These are phyloP conservation scores for Anser cygnoides DNA, from an alignment of 2,113 vertebrate genomes.

Conservation along the genomic window DNA sequence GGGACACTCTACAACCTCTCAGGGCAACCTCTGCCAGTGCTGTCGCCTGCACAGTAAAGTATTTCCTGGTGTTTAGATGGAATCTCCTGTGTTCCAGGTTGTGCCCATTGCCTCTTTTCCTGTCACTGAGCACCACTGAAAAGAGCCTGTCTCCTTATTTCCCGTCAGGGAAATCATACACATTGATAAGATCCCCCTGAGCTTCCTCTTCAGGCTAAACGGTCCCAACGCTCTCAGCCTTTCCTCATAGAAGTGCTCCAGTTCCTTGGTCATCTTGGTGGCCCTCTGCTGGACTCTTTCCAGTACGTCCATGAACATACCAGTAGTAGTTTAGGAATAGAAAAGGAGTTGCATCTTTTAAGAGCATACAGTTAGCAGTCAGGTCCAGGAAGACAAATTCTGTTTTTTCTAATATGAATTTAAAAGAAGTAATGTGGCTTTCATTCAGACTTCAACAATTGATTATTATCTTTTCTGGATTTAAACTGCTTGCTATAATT, in stretches of 20 bases:
- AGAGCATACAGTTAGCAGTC: not conserved
- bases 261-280: not conserved
- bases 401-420: not conserved
- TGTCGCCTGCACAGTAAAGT: not conserved
- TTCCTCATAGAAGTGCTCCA: not conserved
- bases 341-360: not conserved
- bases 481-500: constrained; percentile 45
- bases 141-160: not conserved
- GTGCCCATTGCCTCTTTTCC: not conserved
- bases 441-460: constrained; percentile 4
- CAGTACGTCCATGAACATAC: not conserved
- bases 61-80: not conserved
- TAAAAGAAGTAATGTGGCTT: not conserved
- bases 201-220: not conserved
- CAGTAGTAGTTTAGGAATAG: not conserved
- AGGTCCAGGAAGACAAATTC: not conserved
- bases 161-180: not conserved
- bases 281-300: not conserved
- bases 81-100: not conserved
- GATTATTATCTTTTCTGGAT: constrained; percentile 30
- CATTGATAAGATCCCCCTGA: not conserved
- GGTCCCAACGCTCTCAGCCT: not conserved
- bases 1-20: not conserved
- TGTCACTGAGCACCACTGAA: not conserved
- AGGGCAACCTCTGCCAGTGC: not conserved